A percentile compares a stretch with the other conserved stretches of the same genome.
Conservation (phyloP, 2,113 vertebrate species). For the Pseudolaguvia tuberculata region DNA sequence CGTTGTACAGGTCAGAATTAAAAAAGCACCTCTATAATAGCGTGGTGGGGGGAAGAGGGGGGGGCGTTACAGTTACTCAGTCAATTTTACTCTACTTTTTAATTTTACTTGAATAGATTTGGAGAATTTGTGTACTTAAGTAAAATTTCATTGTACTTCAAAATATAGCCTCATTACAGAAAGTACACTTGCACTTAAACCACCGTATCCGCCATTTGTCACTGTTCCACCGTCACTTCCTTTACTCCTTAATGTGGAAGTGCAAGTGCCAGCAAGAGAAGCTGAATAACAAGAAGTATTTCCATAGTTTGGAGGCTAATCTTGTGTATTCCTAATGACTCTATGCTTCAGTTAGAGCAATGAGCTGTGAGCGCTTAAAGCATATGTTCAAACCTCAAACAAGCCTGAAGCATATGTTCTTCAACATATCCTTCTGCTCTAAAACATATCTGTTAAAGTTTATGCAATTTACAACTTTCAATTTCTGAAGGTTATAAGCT, state of each 20-base stretch:
- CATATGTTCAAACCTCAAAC: background rate
- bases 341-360: background rate
- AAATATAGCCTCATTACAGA: no score
- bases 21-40: no score
- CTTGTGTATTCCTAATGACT: background rate
- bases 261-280: background rate
- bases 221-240: background rate
- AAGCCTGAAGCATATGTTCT: no score
- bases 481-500: background rate
- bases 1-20: no score
- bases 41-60: no score
- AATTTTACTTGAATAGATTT: no score
- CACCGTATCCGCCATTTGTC: background rate
- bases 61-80: no score
- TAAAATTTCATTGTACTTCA: no score
- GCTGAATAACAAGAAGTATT: background rate
- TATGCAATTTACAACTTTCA: background rate
- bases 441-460: background rate
- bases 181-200: no score
- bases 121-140: no score
- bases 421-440: background rate
- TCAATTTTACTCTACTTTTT: no score
- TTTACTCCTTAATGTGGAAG: background rate
- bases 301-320: background rate
- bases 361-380: background rate